A percentile compares a stretch with the other conserved stretches of the same genome.
Evolutionary conservation across 2,113 vertebrate genomes (phyloP).

Genomic region (Phalacrocorax carbo): DNA sequence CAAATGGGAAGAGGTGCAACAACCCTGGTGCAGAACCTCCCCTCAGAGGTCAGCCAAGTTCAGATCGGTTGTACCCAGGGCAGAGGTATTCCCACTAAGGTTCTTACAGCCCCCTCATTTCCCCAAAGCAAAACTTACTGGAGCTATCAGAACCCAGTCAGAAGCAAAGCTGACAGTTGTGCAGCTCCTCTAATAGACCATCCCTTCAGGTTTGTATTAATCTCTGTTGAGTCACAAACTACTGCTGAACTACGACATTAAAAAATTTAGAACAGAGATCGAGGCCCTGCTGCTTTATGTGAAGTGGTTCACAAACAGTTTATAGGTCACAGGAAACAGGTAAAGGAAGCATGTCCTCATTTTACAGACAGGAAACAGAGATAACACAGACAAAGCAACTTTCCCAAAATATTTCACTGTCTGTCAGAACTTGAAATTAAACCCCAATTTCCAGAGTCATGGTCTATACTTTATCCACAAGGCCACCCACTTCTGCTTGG

Average conservation of each 20-base stretch:
- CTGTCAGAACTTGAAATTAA: not conserved
- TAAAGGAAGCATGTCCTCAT: not conserved
- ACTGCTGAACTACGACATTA: not conserved
- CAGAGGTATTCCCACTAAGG: not conserved
- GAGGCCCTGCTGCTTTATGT: not conserved
- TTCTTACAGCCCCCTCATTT: not conserved
- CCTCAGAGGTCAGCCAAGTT: not conserved
- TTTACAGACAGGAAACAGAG: not conserved
- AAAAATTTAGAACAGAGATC: not conserved
- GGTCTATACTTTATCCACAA: not conserved
- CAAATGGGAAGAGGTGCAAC: not conserved
- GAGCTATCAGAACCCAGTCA: not conserved
- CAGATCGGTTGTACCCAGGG: not conserved
- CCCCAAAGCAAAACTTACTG: not conserved
- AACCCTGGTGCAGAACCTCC: not conserved
- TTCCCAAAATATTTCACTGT: not conserved
- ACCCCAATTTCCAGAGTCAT: not conserved
- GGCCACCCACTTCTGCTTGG: not conserved
- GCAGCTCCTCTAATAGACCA: not conserved
- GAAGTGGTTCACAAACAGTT: not conserved
- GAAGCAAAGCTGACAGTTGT: not conserved
- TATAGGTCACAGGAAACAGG: not conserved
- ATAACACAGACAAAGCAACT: not conserved
- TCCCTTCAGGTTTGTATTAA: not conserved
- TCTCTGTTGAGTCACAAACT: not conserved